A percentile compares a stretch with the other conserved stretches of the same genome.
Conservation (phyloP, 2,113 vertebrate species). For the Nycticorax nycticorax region DNA sequence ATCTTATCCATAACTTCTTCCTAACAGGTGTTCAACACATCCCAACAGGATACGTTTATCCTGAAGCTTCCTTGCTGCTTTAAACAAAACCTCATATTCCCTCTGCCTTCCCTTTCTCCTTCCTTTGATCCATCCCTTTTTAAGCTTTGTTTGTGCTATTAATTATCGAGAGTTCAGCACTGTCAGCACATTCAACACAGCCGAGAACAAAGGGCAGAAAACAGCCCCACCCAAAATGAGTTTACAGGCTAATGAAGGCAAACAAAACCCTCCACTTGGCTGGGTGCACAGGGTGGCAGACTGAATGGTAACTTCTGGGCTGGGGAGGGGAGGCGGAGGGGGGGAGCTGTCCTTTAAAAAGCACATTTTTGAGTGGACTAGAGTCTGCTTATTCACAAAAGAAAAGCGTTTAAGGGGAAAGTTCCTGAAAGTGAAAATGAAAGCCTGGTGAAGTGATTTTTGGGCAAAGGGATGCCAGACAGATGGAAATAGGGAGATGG, state of each 20-base stretch:
- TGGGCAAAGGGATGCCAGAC: conserved; percentile 25
- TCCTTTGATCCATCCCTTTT: conserved; percentile 47
- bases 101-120: conserved; percentile 40
- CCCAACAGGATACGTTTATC: conserved; percentile 17
- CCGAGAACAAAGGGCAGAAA: conserved; percentile 64
- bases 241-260: conserved; percentile 65
- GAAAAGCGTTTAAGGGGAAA: not conserved
- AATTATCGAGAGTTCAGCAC: conserved; percentile 50
- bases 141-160: conserved; percentile 58
- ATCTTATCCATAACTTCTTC: not conserved
- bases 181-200: conserved; percentile 61
- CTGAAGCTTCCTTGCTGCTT: conserved; percentile 13
- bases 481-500: conserved; percentile 54
- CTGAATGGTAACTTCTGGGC: conserved; percentile 11
- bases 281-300: not conserved
- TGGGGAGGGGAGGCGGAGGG: not conserved
- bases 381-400: not conserved
- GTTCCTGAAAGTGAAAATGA: conserved; percentile 39
- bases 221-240: conserved; percentile 59
- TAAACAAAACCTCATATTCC: conserved; percentile 43
- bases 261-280: conserved; percentile 54
- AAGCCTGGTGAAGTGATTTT: conserved; percentile 3
- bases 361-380: not conserved
- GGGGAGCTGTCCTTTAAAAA: not conserved
- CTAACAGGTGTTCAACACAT: conserved; percentile 42